These are phyloP conservation scores for Dysidea cf. avara DNA, from an alignment of 37 sponge, comb jelly and placozoan genomes.

Conservation along the genomic window DNA sequence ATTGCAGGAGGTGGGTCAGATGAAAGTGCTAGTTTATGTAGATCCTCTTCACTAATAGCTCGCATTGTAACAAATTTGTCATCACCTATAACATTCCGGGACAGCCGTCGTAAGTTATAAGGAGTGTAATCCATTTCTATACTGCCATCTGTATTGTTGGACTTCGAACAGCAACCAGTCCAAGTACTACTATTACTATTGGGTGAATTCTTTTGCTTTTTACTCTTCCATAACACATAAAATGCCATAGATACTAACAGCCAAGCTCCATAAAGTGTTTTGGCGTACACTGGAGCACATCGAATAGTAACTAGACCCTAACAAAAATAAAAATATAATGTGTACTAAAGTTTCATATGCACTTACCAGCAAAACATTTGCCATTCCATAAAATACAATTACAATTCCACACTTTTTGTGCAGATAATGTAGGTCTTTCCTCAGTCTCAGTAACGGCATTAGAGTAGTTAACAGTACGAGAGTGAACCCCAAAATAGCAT, in stretches of 20 bases:
- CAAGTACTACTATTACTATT: not conserved
- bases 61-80: conserved; percentile 43
- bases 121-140: no score
- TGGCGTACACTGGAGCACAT: conserved; percentile 3
- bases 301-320: conserved; percentile 38
- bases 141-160: no score
- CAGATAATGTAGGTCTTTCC: not conserved
- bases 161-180: no score
- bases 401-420: conserved; percentile 42
- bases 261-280: conserved; percentile 44
- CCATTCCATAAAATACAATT: conserved; percentile 50
- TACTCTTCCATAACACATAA: conserved; percentile 23
- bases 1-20: no score
- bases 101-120: not conserved
- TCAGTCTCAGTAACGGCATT: conserved; percentile 31
- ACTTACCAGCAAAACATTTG: conserved; percentile 46
- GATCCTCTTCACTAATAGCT: conserved; percentile 45
- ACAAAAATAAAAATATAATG: not conserved
- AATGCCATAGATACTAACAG: conserved; percentile 1
- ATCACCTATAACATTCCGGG: conserved; percentile 30
- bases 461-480: conserved; percentile 26
- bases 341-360: not conserved
- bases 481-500: conserved; percentile 38
- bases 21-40: no score
- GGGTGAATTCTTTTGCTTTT: not conserved